Conservation (phyloP, 2,797 vertebrate genomes). For the Percopsis omiscomaycus region DNA sequence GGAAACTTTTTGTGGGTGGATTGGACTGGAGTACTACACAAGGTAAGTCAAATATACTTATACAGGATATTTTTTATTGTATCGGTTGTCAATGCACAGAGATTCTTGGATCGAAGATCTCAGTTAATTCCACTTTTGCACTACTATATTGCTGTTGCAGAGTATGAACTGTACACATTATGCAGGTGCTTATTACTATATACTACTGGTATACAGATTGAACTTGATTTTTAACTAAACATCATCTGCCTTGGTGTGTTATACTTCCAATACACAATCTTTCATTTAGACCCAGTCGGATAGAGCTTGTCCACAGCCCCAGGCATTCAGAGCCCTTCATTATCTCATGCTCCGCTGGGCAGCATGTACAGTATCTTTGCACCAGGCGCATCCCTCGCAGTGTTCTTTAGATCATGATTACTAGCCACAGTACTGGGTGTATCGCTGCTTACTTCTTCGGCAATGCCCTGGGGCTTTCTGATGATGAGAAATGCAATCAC, state of each 20-base stretch:
- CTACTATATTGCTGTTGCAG: not conserved
- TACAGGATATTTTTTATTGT: too few relatives aligned
- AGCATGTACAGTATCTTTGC: slow-evolving; percentile 46
- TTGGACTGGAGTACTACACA: slow-evolving; percentile 99
- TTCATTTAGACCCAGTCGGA: slow-evolving; percentile 12
- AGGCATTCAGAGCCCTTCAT: slow-evolving; percentile 29
- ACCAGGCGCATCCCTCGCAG: slow-evolving; percentile 36
- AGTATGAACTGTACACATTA: not conserved
- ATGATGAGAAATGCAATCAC: slow-evolving; percentile 55
- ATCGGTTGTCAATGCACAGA: too few relatives aligned
- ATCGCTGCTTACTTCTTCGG: slow-evolving; percentile 47
- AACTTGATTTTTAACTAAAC: not conserved
- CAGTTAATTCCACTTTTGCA: too few relatives aligned
- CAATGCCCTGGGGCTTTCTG: slow-evolving; percentile 57
- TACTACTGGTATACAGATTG: not conserved
- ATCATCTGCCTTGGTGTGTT: not conserved
- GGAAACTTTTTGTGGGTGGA: slow-evolving; percentile 98
- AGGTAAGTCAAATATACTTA: slow-evolving; percentile 78
- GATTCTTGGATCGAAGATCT: too few relatives aligned
- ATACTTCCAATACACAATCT: slow-evolving; percentile 1
- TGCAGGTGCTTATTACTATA: not conserved
- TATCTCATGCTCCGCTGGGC: slow-evolving; percentile 42
- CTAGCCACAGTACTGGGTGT: slow-evolving; percentile 38
- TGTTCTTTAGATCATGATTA: slow-evolving; percentile 46
- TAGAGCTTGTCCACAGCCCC: slow-evolving; percentile 32